These are phyloP conservation scores for Acleris emargana DNA, from an alignment of 2,888 invertebrate species.

Conservation along the genomic window DNA sequence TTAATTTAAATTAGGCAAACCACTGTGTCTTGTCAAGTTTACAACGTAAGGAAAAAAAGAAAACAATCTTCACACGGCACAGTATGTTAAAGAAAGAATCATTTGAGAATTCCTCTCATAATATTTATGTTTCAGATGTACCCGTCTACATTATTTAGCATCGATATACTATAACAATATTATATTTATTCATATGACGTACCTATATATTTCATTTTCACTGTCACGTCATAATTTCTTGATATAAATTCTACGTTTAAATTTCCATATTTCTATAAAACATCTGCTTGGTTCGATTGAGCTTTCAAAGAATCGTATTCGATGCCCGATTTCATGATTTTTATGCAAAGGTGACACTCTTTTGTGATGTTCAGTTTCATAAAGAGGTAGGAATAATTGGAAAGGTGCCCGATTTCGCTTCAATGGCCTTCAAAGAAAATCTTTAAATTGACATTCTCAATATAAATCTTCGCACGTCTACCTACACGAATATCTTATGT, in stretches of 20 bases:
- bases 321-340: slow-evolving; percentile 8
- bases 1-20: slow-evolving; percentile 20
- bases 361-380: slow-evolving; percentile 1
- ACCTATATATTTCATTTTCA: slow-evolving; percentile 18
- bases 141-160: slow-evolving; percentile 43
- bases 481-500: too few species aligned
- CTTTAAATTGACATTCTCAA: too few species aligned
- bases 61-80: slow-evolving; percentile 45
- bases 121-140: slow-evolving; percentile 77
- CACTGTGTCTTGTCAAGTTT: slow-evolving; percentile 31
- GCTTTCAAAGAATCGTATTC: slow-evolving; percentile 12
- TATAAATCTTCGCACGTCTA: too few species aligned
- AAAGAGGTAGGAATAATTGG: slow-evolving; percentile 14
- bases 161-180: slow-evolving; percentile 8
- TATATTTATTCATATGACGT: slow-evolving; percentile 6
- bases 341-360: slow-evolving; percentile 3
- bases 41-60: background rate
- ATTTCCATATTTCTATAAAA: slow-evolving; percentile 23
- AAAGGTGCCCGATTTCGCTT: background rate
- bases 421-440: background rate
- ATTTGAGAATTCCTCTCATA: slow-evolving; percentile 57
- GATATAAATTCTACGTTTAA: slow-evolving; percentile 17
- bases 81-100: slow-evolving; percentile 44
- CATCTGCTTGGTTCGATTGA: slow-evolving; percentile 28
- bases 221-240: slow-evolving; percentile 21